Evolutionary conservation across 2,888 invertebrate species (phyloP).

Genomic region (Leptinotarsa haldemani): DNA sequence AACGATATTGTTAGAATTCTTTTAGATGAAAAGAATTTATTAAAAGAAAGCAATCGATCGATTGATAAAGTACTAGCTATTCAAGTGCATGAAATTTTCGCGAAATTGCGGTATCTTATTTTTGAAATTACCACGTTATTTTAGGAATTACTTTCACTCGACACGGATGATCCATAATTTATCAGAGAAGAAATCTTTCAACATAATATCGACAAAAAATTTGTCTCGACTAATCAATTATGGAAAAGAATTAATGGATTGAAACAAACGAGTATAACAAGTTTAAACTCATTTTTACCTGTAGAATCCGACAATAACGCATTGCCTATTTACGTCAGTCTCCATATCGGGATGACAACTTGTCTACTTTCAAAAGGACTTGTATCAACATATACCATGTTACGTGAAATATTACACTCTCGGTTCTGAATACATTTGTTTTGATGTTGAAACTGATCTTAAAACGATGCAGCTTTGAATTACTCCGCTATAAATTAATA

Average conservation of each 20-base stretch:
- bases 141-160: not conserved
- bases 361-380: constrained; percentile 1
- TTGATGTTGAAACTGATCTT: no score
- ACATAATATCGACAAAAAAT: not conserved
- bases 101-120: no score
- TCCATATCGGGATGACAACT: constrained; percentile 15
- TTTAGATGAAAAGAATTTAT: no score
- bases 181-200: not conserved
- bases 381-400: not conserved
- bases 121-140: not conserved
- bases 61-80: no score
- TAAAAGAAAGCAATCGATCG: no score
- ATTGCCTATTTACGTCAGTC: constrained; percentile 3
- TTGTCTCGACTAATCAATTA: not conserved
- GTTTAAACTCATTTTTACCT: not conserved
- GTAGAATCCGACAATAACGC: not conserved
- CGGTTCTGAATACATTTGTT: not conserved
- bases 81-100: no score
- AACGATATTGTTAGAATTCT: no score
- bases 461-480: no score
- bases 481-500: no score
- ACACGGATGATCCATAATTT: constrained; percentile 4
- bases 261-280: not conserved
- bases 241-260: constrained; percentile 3
- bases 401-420: not conserved